Conservation (phyloP, 2,797 vertebrate genomes). For the Platalea minor region DNA sequence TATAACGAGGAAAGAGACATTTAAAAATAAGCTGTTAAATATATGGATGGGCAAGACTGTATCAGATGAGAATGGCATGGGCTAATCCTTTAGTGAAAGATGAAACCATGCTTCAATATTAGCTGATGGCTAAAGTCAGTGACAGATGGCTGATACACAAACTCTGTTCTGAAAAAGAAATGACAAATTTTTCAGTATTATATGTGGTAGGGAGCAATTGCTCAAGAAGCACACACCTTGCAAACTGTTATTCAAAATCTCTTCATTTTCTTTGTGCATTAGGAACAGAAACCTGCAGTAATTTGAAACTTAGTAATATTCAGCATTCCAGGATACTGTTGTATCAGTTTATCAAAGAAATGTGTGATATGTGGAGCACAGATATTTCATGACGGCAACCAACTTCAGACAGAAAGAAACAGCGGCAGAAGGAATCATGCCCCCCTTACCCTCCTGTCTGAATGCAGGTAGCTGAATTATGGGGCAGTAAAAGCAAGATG, state of each 20-base stretch:
- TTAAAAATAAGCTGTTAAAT: constrained; percentile 53
- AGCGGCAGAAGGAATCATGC: neutral
- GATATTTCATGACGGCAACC: neutral
- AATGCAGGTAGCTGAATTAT: neutral
- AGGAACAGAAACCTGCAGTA: neutral
- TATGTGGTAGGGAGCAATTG: neutral
- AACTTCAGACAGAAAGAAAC: neutral
- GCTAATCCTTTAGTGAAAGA: constrained; percentile 65
- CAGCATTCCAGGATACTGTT: neutral
- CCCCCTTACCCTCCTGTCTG: neutral
- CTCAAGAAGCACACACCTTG: fast-evolving
- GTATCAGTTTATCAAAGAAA: neutral
- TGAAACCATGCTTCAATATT: constrained; percentile 23
- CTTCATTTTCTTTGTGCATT: neutral
- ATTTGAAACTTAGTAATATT: neutral
- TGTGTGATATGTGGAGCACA: neutral
- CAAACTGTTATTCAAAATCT: neutral
- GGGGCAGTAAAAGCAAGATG: neutral
- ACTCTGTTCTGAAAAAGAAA: constrained; percentile 28
- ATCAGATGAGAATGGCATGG: constrained; percentile 49
- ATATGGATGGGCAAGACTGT: constrained; percentile 46
- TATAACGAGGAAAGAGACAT: constrained; percentile 16
- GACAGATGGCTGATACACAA: constrained; percentile 4
- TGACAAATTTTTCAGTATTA: neutral
- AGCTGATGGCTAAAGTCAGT: constrained; percentile 27